Conservation (phyloP, 2,888 invertebrate genomes). For the Cremastinae sp. region DNA sequence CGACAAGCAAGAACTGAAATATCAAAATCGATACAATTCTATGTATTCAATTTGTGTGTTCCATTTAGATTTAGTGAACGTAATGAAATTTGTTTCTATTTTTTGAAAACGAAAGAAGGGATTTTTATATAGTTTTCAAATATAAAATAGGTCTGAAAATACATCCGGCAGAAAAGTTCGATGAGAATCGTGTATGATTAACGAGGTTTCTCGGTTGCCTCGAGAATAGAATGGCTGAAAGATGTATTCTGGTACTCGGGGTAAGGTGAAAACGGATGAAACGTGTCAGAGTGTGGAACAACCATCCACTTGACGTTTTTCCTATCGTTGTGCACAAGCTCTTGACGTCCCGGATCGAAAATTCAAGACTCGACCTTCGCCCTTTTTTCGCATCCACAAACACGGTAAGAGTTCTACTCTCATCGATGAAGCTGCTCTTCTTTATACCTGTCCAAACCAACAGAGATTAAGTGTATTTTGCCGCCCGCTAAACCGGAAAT, state of each 20-base stretch:
- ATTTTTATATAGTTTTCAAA: too few relatives aligned
- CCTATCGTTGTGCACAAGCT: slow-evolving; percentile 18
- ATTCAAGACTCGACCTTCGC: slow-evolving; percentile 42
- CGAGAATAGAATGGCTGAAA: slow-evolving; percentile 21
- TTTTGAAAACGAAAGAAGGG: too few relatives aligned
- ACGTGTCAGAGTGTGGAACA: slow-evolving; percentile 15
- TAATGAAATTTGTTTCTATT: too few relatives aligned
- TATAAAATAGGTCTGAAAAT: slow-evolving; percentile 4
- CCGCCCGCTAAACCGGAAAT: slow-evolving; percentile 38
- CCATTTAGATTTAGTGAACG: too few relatives aligned
- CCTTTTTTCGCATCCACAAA: slow-evolving; percentile 39
- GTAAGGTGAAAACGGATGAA: slow-evolving; percentile 7
- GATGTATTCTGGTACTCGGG: slow-evolving; percentile 15
- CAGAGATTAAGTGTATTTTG: slow-evolving; percentile 41
- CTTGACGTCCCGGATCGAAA: slow-evolving; percentile 30
- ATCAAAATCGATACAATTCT: too few relatives aligned
- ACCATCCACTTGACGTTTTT: slow-evolving; percentile 29
- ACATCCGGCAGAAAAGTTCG: slow-evolving; percentile 11
- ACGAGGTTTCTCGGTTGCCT: slow-evolving; percentile 17
- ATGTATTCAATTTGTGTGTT: too few relatives aligned
- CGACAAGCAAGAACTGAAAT: too few relatives aligned
- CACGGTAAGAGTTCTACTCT: slow-evolving; percentile 19
- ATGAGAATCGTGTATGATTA: slow-evolving; percentile 45
- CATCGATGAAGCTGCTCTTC: slow-evolving; percentile 27
- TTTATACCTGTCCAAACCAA: background rate